Percentiles rank a stretch among this genome's conserved stretches.
phyloP scores from a whole-genome alignment of 2,888 invertebrate species.

The Lamproptera curius region DNA sequence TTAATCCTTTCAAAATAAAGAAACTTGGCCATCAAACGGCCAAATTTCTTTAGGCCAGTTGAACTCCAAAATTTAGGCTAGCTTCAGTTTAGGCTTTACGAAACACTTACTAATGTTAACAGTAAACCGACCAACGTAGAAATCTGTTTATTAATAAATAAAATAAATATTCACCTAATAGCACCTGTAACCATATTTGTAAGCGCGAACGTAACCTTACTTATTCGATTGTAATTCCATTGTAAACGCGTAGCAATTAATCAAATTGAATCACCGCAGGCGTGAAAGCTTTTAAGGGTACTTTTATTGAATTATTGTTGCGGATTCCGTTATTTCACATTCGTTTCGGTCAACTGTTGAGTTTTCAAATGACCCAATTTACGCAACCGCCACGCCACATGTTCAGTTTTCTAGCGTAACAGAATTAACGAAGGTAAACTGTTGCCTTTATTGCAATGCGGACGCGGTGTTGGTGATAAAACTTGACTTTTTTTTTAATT shows the following conservation, averaged over 20 bases:
- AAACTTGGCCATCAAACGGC: too few relatives aligned
- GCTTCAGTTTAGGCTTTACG: too few relatives aligned
- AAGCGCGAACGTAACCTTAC: too few relatives aligned
- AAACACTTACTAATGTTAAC: too few relatives aligned
- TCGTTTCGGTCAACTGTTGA: slow-evolving; percentile 6
- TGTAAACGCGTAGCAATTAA: background rate
- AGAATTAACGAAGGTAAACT: slow-evolving; percentile 11
- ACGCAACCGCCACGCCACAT: slow-evolving; percentile 6
- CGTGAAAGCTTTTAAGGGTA: background rate
- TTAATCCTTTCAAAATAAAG: too few relatives aligned
- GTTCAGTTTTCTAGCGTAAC: slow-evolving; percentile 13
- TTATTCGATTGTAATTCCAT: background rate
- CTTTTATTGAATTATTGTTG: background rate
- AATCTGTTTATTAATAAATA: too few relatives aligned
- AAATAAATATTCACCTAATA: too few relatives aligned
- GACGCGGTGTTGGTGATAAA: background rate
- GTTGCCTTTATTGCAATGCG: slow-evolving; percentile 3
- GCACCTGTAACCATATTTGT: too few relatives aligned
- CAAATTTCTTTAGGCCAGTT: too few relatives aligned
- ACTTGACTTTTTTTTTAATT: background rate
- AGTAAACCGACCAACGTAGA: too few relatives aligned
- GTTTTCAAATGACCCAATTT: slow-evolving; percentile 16
- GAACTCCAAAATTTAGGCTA: too few relatives aligned
- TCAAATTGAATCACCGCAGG: background rate
- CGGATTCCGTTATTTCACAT: slow-evolving; percentile 1